These are phyloP conservation scores for Crotophaga sulcirostris DNA, from an alignment of 2,113 vertebrate genomes.

Conservation along the genomic window DNA sequence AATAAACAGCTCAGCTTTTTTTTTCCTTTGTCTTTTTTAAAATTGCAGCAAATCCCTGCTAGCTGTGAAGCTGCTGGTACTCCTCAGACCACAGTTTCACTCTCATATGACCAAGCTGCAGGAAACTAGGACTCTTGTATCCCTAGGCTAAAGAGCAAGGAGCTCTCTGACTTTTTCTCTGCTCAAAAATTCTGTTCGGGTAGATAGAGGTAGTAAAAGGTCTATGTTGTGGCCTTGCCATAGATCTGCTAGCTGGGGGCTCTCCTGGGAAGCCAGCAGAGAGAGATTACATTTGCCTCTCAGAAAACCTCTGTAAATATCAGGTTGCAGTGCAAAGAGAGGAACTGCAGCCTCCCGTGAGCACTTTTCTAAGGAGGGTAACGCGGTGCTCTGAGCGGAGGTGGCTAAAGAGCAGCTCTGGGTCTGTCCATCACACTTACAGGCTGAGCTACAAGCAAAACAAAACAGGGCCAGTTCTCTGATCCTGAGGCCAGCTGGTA, in stretches of 20 bases:
- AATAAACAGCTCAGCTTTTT: background rate
- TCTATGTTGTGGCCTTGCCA: background rate
- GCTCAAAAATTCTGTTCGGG: constrained; percentile 39
- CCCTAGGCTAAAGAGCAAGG: background rate
- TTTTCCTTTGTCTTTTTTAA: background rate
- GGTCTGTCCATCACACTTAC: background rate
- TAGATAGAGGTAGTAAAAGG: constrained; percentile 6
- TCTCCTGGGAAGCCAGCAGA: constrained; percentile 6
- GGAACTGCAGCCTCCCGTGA: background rate
- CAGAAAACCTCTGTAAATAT: constrained; percentile 36
- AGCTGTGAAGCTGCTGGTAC: background rate
- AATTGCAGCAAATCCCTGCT: background rate
- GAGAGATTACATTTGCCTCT: constrained; percentile 7
- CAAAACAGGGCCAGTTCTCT: background rate
- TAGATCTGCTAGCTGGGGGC: background rate
- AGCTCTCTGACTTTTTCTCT: background rate
- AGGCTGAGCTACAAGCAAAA: background rate
- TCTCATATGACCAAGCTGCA: background rate
- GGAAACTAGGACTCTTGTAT: background rate
- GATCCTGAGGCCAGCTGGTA: background rate
- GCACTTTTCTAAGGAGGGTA: background rate
- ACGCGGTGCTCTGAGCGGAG: accelerated
- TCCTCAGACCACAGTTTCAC: background rate
- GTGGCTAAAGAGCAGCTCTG: background rate
- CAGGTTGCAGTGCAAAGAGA: background rate